Evolutionary conservation across 2,797 vertebrate genomes (phyloP).

Genomic region (Oreochromis grahami): DNA sequence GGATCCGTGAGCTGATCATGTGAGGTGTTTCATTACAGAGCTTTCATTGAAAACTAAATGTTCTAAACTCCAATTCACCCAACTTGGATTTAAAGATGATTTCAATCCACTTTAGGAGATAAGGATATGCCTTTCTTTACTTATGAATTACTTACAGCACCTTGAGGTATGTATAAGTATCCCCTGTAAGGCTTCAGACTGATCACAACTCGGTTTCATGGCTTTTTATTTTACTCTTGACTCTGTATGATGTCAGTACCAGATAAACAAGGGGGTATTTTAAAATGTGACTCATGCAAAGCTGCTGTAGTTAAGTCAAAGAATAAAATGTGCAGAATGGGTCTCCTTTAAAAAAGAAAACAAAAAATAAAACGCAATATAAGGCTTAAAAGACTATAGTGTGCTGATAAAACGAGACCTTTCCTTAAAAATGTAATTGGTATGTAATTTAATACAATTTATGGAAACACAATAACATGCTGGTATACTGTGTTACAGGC

Average conservation of each 20-base stretch:
- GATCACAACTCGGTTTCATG: background rate
- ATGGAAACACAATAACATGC: background rate
- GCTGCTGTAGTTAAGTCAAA: background rate
- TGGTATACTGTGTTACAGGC: background rate
- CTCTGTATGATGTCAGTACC: background rate
- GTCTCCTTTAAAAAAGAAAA: background rate
- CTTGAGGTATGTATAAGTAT: background rate
- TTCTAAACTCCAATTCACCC: background rate
- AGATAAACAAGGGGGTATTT: background rate
- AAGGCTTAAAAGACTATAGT: fast-evolving
- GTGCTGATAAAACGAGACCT: fast-evolving
- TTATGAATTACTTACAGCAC: background rate
- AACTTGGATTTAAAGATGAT: background rate
- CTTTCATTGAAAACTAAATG: background rate
- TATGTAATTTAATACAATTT: background rate
- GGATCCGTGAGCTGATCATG: fast-evolving
- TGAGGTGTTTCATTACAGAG: background rate
- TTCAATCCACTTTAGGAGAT: background rate
- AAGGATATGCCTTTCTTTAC: background rate
- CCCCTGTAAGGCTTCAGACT: background rate
- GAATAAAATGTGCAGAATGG: background rate
- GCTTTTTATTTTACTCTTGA: too few relatives aligned
- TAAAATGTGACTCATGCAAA: background rate
- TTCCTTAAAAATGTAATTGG: fast-evolving
- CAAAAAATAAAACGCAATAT: too few relatives aligned